phyloP scores from a whole-genome alignment of 2,113 vertebrate species.

The Leptosomus discolor region DNA sequence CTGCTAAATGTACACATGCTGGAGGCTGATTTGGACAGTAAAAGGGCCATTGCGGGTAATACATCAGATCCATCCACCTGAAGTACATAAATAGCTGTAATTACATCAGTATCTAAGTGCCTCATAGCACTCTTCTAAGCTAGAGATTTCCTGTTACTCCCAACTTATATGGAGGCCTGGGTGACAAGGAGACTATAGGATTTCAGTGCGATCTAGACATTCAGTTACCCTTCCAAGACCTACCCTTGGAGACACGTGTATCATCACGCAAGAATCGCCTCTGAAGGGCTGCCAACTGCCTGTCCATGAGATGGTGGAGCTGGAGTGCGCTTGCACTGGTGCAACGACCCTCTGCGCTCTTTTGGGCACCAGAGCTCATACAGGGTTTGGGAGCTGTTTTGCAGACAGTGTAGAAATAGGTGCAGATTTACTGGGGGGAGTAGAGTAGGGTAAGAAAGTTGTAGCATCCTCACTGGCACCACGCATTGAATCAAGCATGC shows the following conservation, averaged over 20 bases:
- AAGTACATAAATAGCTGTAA: conserved; percentile 25
- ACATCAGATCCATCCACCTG: not conserved
- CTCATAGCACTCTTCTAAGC: not conserved
- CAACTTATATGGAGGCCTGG: not conserved
- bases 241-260: not conserved
- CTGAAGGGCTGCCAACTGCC: conserved; percentile 46
- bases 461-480: not conserved
- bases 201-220: conserved; percentile 41
- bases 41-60: not conserved
- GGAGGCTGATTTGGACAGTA: not conserved
- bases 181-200: conserved; percentile 43
- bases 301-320: not conserved
- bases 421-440: not conserved
- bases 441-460: not conserved
- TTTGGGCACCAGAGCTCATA: not conserved
- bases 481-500: not conserved
- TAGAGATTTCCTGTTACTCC: conserved; percentile 48
- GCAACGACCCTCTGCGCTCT: rapidly evolving
- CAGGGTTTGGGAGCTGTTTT: not conserved
- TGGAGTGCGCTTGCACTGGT: rapidly evolving
- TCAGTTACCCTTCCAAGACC: conserved; percentile 11
- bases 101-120: not conserved
- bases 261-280: conserved; percentile 45
- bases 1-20: not conserved
- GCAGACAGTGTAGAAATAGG: not conserved